These are phyloP conservation scores for Tympanuchus pallidicinctus DNA, from an alignment of 2,113 vertebrate genomes.

Conservation along the genomic window DNA sequence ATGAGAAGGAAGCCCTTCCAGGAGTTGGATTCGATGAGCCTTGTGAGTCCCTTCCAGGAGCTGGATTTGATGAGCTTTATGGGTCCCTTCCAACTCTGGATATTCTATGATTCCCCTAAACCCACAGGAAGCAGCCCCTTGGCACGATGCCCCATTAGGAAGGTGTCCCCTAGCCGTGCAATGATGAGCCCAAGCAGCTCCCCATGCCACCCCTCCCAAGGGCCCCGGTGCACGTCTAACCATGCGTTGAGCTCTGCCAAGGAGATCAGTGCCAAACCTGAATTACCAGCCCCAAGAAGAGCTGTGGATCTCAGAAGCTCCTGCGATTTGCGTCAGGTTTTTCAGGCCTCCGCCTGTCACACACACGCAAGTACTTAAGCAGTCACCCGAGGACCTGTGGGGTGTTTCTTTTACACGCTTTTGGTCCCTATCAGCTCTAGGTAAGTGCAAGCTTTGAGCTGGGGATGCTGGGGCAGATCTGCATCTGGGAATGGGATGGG, in stretches of 20 bases:
- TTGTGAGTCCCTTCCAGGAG: too few relatives aligned
- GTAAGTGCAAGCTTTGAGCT: constrained; percentile 58
- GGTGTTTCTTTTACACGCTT: neutral
- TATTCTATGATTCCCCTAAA: neutral
- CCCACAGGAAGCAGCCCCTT: neutral
- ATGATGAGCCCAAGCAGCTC: neutral
- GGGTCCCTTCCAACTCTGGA: too few relatives aligned
- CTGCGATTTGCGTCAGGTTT: constrained; percentile 75
- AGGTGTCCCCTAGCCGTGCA: rapidly evolving
- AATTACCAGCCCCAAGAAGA: constrained; percentile 71
- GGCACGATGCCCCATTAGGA: neutral
- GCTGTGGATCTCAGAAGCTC: constrained; percentile 23
- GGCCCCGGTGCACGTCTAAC: neutral
- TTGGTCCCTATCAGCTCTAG: constrained; percentile 4
- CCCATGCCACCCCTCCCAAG: neutral
- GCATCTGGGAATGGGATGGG: neutral
- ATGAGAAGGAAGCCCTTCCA: neutral
- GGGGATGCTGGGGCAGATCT: neutral
- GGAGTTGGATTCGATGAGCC: too few relatives aligned
- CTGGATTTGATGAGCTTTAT: too few relatives aligned
- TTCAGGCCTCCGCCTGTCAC: constrained; percentile 78
- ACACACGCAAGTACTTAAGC: constrained; percentile 72
- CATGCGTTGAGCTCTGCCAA: constrained; percentile 43
- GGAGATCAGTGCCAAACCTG: constrained; percentile 69
- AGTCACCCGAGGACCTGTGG: neutral